Conservation (phyloP, 2,797 vertebrate genomes). For the Benthosema pterotum region DNA sequence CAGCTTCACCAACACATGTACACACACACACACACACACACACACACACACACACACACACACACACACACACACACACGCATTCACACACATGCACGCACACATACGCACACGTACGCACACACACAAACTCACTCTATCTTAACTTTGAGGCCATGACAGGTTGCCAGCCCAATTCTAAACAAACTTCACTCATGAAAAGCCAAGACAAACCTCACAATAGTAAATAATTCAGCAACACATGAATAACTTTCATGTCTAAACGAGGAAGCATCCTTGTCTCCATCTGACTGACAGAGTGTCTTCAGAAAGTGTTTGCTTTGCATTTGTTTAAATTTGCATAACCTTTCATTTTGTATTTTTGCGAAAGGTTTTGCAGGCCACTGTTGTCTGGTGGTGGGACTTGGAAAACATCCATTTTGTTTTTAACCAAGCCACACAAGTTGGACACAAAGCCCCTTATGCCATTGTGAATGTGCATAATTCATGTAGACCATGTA, state of each 20-base stretch:
- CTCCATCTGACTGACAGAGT: conserved; percentile 38
- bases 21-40: conserved; percentile 18
- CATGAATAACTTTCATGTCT: conserved; percentile 65
- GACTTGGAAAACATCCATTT: neutral
- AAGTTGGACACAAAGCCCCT: neutral
- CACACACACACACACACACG: conserved; percentile 9
- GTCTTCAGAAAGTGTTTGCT: conserved; percentile 12
- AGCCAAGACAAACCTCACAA: conserved; percentile 62
- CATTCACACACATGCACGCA: conserved; percentile 16
- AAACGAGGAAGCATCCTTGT: conserved; percentile 58
- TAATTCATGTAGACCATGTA: conserved; percentile 9
- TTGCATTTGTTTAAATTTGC: neutral
- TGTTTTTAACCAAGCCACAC: neutral
- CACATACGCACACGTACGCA: conserved; percentile 1
- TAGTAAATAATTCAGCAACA: conserved; percentile 72
- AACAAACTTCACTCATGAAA: conserved; percentile 72
- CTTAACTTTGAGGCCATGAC: conserved; percentile 57
- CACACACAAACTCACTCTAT: neutral
- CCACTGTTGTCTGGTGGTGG: neutral
- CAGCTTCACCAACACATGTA: conserved; percentile 23
- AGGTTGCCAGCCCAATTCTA: conserved; percentile 69
- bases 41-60: conserved; percentile 8
- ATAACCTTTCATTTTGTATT: conserved; percentile 3
- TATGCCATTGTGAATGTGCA: conserved; percentile 4
- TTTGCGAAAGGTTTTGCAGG: neutral